A percentile compares a stretch with the other conserved stretches of the same genome.
Evolutionary conservation across 2,113 vertebrate species (phyloP).

Genomic region (Aptenodytes forsteri): DNA sequence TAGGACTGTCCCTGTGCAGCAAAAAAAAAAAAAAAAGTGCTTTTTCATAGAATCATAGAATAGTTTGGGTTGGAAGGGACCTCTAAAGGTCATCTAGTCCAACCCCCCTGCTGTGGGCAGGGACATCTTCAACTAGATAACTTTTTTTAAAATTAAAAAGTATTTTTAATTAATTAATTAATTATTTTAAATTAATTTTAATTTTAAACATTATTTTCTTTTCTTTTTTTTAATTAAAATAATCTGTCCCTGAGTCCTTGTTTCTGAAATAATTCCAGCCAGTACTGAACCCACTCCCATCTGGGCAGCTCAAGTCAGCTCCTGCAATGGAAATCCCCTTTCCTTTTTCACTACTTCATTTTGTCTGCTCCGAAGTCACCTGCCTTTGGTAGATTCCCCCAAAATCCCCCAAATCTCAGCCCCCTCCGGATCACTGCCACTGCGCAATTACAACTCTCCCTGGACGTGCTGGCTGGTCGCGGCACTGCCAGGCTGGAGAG

Average conservation of each 20-base stretch:
- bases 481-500: background rate
- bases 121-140: too few species aligned
- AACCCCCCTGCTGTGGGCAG: too few species aligned
- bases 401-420: background rate
- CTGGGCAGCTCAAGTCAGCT: background rate
- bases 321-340: background rate
- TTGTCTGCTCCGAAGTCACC: background rate
- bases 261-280: background rate
- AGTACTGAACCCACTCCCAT: background rate
- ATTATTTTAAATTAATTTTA: too few species aligned
- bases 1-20: background rate
- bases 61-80: too few species aligned
- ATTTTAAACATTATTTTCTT: too few species aligned
- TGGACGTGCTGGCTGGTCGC: background rate
- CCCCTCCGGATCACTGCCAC: too few species aligned
- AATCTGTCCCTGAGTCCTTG: background rate
- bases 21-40: background rate
- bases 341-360: background rate
- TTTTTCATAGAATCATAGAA: too few species aligned
- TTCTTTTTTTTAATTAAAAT: background rate
- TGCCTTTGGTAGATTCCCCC: background rate
- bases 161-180: too few species aligned
- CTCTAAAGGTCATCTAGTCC: too few species aligned
- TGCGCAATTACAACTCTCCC: accelerated
- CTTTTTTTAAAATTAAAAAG: too few species aligned